Evolutionary conservation across 2,797 vertebrate species (phyloP), one percentile per base, ranked within the genome.

Genomic region (Urocyon cinereoargenteus): DNA sequence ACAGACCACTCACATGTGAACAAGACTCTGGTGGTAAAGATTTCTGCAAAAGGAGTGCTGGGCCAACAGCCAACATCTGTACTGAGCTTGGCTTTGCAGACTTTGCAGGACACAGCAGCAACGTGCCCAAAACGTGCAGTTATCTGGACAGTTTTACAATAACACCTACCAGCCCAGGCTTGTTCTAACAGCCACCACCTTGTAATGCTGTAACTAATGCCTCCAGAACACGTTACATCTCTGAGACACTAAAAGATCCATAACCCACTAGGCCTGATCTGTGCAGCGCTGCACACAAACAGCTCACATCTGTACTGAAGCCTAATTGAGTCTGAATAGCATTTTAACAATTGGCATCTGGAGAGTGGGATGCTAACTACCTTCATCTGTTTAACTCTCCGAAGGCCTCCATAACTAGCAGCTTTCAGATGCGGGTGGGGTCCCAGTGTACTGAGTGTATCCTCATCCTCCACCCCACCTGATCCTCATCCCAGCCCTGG

Each of bases 311-410:
- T 75, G 66, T 28, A 68, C 26, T 7, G 45, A 88, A 18, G 57
- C 62, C 85, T 59, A 31, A 53, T 28, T 28, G 88, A 24, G n/a
- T 72, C 53, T 49, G 40, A 92, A 86, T 0, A 22, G 79, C 36
- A 57, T 57, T 83, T 51, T 88, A 86, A 91, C 91, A 84, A 53
- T 4, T 24, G 36, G 85, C 40, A 86, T 75, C 95, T 84, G 82
- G 14, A 79, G 4, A 82, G 18, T 7, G 1, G 26, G 78, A 51
- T 22, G 53, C 87, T 19, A 36, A 90, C 31, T 24, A 22, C 68
- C 18, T 73, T 75, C 28, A 0, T 86, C 64, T 64, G 77, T 28
- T 72, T 79, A 40, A 66, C 19, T 11, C 51, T 85, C 6, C 19
- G 12, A 11, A 66, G 83, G 86, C 24, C 51, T 19, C 89, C 13